A percentile compares a stretch with the other conserved stretches of the same genome.
These are phyloP conservation scores for Polypterus senegalus DNA, from an alignment of 2,113 vertebrate genomes.

Conservation along the genomic window DNA sequence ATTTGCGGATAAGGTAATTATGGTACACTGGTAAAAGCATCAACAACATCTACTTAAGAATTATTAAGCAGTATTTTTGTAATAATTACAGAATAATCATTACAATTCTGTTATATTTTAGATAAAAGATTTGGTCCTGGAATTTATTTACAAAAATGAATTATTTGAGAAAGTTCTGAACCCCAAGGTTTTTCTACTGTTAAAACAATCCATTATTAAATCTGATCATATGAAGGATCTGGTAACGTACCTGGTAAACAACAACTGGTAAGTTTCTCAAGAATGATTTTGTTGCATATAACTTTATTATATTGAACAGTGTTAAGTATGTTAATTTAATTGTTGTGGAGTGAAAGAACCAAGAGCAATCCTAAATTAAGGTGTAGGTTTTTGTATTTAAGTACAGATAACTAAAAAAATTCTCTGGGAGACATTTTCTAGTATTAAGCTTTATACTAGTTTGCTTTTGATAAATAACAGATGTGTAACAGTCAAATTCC, in stretches of 20 bases:
- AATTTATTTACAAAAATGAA: constrained; percentile 49
- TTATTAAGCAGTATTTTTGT: too few species aligned
- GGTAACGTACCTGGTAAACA: constrained; percentile 53
- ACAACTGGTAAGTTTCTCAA: constrained; percentile 51
- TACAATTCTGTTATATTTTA: constrained; percentile 23
- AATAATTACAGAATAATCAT: too few species aligned
- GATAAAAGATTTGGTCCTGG: constrained; percentile 63
- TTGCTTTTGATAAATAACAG: too few species aligned
- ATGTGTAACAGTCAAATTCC: too few species aligned
- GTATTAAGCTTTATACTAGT: background rate
- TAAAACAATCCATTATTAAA: constrained; percentile 55
- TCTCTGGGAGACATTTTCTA: background rate
- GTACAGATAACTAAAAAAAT: background rate
- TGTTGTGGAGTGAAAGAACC: background rate
- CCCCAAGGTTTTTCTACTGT: constrained; percentile 56
- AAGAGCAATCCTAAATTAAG: background rate
- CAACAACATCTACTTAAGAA: too few species aligned
- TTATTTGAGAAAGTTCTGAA: constrained; percentile 56
- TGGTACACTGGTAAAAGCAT: too few species aligned
- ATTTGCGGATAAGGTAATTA: constrained; percentile 68
- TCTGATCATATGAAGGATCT: constrained; percentile 52
- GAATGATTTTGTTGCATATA: background rate
- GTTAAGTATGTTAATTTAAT: background rate
- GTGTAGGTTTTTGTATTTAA: background rate
- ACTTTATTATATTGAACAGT: background rate